Evolutionary conservation across 2,888 invertebrate genomes (phyloP).

Genomic region (Coronaproctus castanopsis): DNA sequence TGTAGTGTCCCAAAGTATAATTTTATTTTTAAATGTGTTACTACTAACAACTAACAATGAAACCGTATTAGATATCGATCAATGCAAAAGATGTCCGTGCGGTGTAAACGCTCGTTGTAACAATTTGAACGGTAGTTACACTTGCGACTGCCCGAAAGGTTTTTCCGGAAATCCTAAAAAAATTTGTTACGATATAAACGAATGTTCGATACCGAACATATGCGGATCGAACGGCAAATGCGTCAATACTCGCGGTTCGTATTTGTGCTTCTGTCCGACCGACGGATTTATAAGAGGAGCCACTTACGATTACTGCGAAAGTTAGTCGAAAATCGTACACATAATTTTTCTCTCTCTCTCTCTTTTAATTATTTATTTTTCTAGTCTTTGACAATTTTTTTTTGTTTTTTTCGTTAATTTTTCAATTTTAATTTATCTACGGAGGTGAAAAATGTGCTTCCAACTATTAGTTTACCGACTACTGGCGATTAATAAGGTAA

Average conservation of each 20-base stretch:
- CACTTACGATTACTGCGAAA: conserved; percentile 53
- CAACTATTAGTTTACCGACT: too few species aligned
- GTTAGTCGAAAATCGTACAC: too few species aligned
- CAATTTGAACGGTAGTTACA: conserved; percentile 53
- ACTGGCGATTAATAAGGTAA: too few species aligned
- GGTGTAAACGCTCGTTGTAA: conserved; percentile 47
- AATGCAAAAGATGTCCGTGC: conserved; percentile 45
- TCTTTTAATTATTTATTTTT: too few species aligned
- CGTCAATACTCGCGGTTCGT: conserved; percentile 59
- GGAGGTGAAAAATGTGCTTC: too few species aligned
- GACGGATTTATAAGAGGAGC: conserved; percentile 59
- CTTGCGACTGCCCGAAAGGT: conserved; percentile 50
- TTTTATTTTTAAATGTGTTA: too few species aligned
- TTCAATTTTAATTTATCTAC: too few species aligned
- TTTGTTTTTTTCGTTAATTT: conserved; percentile 5
- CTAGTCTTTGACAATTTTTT: too few species aligned
- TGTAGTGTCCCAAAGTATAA: too few species aligned
- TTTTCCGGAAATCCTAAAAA: conserved; percentile 36
- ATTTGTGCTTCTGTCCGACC: conserved; percentile 51
- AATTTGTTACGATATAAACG: conserved; percentile 51
- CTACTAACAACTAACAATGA: conserved; percentile 5
- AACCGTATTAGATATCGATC: conserved; percentile 42
- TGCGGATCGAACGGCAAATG: conserved; percentile 61
- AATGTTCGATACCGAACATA: conserved; percentile 41
- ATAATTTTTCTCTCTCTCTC: too few species aligned